phyloP scores from a whole-genome alignment of 2,888 invertebrate genomes.

The Phragmatobia fuliginosa region DNA sequence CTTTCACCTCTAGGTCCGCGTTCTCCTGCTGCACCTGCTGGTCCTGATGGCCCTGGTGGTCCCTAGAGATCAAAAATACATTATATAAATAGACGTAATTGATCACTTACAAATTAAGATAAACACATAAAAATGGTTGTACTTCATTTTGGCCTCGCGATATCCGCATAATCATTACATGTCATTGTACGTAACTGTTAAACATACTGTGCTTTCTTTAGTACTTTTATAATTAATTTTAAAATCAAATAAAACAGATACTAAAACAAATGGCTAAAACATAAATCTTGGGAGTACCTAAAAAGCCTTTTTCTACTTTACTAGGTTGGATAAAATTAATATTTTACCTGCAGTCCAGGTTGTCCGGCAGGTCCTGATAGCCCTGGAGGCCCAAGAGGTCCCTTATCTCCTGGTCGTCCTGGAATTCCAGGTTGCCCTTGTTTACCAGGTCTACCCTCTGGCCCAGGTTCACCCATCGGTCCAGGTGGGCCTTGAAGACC shows the following conservation, averaged over 20 bases:
- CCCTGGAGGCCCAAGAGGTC: constrained; percentile 89
- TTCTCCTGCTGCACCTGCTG: constrained; percentile 90
- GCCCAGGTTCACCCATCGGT: constrained; percentile 86
- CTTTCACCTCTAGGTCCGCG: constrained; percentile 90
- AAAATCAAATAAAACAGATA: no score
- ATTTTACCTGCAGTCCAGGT: constrained; percentile 89
- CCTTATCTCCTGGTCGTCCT: constrained; percentile 92
- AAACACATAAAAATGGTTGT: not conserved
- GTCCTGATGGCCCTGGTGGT: constrained; percentile 88
- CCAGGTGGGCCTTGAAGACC: constrained; percentile 91
- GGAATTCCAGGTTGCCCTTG: constrained; percentile 90
- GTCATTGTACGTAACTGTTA: not conserved
- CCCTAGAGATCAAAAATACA: constrained; percentile 80
- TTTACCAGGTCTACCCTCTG: constrained; percentile 89
- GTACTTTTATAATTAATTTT: no score
- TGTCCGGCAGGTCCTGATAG: constrained; percentile 88
- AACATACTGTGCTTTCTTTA: not conserved
- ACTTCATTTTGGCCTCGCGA: not conserved
- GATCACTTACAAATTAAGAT: not conserved
- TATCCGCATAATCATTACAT: not conserved
- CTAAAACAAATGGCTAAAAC: no score
- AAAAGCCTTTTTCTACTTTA: not conserved
- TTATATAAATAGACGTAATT: not conserved
- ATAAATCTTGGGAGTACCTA: not conserved
- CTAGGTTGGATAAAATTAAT: not conserved